These are phyloP conservation scores for Muricea muricata DNA, from an alignment of 92 coral and sea anemone species.

Conservation along the genomic window DNA sequence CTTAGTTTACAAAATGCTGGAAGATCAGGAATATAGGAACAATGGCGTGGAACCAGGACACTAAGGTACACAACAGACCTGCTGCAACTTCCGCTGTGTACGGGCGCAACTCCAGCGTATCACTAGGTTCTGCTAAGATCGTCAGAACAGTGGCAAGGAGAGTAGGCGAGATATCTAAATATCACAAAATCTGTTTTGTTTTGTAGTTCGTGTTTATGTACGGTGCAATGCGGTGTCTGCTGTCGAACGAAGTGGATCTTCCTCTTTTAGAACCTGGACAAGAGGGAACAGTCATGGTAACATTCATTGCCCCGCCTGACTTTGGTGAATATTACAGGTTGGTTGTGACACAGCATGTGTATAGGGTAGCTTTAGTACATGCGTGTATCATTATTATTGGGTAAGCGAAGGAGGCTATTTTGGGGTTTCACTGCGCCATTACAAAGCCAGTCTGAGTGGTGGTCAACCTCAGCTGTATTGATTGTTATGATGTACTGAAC, in stretches of 20 bases:
- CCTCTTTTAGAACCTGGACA: slow-evolving; percentile 79
- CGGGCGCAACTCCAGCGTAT: no score
- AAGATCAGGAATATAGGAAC: slow-evolving; percentile 78
- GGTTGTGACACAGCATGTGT: background rate
- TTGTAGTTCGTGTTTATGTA: slow-evolving; percentile 11
- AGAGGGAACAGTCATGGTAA: slow-evolving; percentile 69
- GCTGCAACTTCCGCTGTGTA: no score
- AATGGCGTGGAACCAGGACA: slow-evolving; percentile 76
- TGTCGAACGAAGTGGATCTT: slow-evolving; percentile 41
- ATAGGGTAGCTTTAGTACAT: no score
- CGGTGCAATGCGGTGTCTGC: background rate
- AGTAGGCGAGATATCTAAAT: no score
- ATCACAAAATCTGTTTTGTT: background rate
- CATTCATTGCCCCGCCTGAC: slow-evolving; percentile 74
- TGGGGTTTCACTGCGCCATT: no score
- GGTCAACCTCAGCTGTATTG: no score
- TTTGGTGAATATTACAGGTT: slow-evolving; percentile 91
- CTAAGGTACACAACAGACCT: slow-evolving; percentile 76
- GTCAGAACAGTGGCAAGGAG: no score
- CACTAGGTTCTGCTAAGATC: no score
- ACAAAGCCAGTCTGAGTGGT: no score
- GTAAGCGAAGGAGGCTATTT: no score
- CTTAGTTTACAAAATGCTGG: slow-evolving; percentile 87
- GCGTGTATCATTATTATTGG: no score
- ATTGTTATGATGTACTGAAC: no score